These are phyloP conservation scores for Ictalurus punctatus DNA, from an alignment of 2,113 vertebrate genomes.

Conservation along the genomic window DNA sequence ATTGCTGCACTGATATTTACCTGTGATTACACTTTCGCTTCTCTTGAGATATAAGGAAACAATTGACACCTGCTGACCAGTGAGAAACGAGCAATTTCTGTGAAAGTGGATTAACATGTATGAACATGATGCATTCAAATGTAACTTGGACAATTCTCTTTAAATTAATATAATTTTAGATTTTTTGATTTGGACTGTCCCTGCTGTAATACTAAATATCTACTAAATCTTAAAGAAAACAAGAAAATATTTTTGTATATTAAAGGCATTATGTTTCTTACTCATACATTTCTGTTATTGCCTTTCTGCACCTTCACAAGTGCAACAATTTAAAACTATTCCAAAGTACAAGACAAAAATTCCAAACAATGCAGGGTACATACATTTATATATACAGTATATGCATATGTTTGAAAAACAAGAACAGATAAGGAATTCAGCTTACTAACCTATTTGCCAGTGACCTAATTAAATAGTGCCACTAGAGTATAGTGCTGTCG, in stretches of 20 bases:
- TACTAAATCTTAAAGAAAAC: not conserved
- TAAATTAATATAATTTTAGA: too few relatives aligned
- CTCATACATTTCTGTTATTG: not conserved
- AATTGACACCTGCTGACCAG: not conserved
- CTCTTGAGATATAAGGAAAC: not conserved
- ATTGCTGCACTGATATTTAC: not conserved
- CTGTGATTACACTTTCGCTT: not conserved
- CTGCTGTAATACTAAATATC: not conserved
- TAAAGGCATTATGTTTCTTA: not conserved
- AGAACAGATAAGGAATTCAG: conserved; percentile 41
- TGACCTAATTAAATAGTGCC: conserved; percentile 53
- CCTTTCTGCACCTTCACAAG: not conserved
- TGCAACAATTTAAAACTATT: not conserved
- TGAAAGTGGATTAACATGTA: not conserved
- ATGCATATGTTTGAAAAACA: conserved; percentile 33
- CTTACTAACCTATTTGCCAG: conserved; percentile 52
- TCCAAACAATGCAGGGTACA: not conserved
- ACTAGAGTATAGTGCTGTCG: conserved; percentile 49
- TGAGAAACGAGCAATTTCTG: not conserved
- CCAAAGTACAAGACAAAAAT: not conserved
- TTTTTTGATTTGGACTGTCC: not conserved
- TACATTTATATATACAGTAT: conserved; percentile 30
- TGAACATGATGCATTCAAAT: not conserved
- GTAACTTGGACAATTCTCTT: not conserved
- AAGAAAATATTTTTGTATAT: not conserved